phyloP scores from a whole-genome alignment of 2,113 vertebrate species.

The Sitta europaea region DNA sequence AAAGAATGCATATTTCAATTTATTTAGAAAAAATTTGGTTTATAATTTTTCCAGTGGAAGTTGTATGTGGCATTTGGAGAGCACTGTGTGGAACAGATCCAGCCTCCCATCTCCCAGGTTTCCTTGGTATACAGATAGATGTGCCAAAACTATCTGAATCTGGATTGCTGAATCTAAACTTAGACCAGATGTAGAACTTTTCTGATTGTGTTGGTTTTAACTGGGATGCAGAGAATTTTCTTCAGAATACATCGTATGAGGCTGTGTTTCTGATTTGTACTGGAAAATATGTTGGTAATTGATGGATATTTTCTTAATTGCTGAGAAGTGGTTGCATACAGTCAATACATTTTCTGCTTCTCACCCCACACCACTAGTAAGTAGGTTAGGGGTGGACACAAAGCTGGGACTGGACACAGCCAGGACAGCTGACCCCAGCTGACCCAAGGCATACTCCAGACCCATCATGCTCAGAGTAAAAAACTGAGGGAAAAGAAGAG shows the following conservation, averaged over 20 bases:
- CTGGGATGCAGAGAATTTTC: neutral
- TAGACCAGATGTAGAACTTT: neutral
- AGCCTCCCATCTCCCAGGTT: neutral
- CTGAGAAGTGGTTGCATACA: neutral
- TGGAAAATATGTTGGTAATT: neutral
- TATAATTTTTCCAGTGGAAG: neutral
- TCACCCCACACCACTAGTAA: neutral
- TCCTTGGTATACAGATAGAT: neutral
- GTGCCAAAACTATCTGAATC: neutral
- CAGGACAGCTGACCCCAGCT: rapidly evolving
- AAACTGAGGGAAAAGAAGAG: neutral
- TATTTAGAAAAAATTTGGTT: neutral
- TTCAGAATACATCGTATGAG: neutral
- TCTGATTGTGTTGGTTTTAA: neutral
- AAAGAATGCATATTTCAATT: neutral
- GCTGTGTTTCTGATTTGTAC: neutral
- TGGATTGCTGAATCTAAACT: neutral
- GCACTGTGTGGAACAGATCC: neutral
- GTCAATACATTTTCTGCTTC: neutral
- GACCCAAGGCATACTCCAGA: neutral
- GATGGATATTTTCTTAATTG: neutral
- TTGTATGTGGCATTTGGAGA: neutral
- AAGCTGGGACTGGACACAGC: neutral
- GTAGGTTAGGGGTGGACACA: neutral
- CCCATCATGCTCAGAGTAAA: too few species aligned